Base-by-base conservation (phyloP, 2,113 vertebrate species). In the Danionella cerebrum region DNA sequence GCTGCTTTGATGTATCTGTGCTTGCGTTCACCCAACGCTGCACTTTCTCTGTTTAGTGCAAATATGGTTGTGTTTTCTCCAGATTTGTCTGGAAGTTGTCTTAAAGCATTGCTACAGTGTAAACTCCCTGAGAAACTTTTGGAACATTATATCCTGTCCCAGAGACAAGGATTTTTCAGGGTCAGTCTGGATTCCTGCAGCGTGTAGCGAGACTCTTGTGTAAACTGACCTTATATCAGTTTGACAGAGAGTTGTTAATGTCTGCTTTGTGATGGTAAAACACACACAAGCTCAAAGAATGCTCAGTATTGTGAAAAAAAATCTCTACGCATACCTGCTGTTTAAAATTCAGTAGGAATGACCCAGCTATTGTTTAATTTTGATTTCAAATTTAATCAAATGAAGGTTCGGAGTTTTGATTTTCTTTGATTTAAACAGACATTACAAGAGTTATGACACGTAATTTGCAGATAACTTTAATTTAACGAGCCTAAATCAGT, bases 11-110 rank as follows among this genome's bases (percentile, higher is more conserved):
- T 55, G 22, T 35, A 55, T 50, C 21, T 29, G 8, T 53, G 10
- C 53, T 36, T 52, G 35, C 31, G 24, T 53, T 3, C 14, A 44
- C 11, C 3, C 13, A 19, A 60, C 11, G 18, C 27, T 47, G 6
- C 12, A 47, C 12, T 22, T 35, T 7, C 27, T 33, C 27, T 66
- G 39, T 31, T 54, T 53, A 44, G 41, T n/a, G 10, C 2, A 29
- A 48, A 52, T n/a, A 59, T 60, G 47, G 29, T 63, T 45, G 6
- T 54, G 39, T 68, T 55, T 55, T 59, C 25, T 3, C 39, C 33
- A 27, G 35, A 51, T 38, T 41, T 67, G 51, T 60, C 55, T 70
- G 60, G 62, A 53, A 74, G 55, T 21, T 51, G 19, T 25, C 31
- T 8, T 60, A 14, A 33, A 35, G n/a, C n/a, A n/a, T n/a, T n/a